Evolutionary conservation across 2,888 invertebrate genomes (phyloP), one percentile per base, ranked within the genome.

Genomic region (Sesamia inferens): DNA sequence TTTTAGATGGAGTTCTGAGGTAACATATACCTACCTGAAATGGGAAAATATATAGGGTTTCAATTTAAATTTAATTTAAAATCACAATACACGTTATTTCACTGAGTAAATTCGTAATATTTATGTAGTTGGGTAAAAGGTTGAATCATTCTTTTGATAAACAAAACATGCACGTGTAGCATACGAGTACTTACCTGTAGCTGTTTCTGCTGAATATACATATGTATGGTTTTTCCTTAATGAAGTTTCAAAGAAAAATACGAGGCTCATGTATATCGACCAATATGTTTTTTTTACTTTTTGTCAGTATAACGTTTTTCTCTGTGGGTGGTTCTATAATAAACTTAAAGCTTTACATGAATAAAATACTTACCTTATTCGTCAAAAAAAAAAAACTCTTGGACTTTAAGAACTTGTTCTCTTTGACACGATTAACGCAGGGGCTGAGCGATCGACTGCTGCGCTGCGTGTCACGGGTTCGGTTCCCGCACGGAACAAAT

Each of bases 61-160:
- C 55, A 54, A 22, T 55, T 55, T 77, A 24, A 76, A 67, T 58
- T 51, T 39, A 19, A 44, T 48, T 65, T 48, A 66, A 24, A 77
- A 68, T 65, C 44, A 68, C 24, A 59, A 54, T 48, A 54, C 42
- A 71, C 24, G 54, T 42, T 31, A 54, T 11, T 66, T 69, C 47
- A 67, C 39, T 19, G 5, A 55, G 24, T 57, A 24, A 14, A 55
- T 79, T 67, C 31, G 19, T 4, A 51, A 39, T 24, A 22, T 79
- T 78, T 54, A 31, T 73, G 47, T 78, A 64, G 54, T 48, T 62
- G 63, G 42, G 44, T 62, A 77, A 42, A 48, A 59, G 8, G 51
- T 54, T 51, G 13, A 19, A 63, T 63, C 2, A 24, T 19, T 47
- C 58, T 64, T 64, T 58, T 42, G 22, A 47, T 47, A 48, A 78